Percentiles rank a stretch among this genome's conserved stretches.
Conservation (phyloP, 2,113 vertebrate genomes). For the Salminus brasiliensis region DNA sequence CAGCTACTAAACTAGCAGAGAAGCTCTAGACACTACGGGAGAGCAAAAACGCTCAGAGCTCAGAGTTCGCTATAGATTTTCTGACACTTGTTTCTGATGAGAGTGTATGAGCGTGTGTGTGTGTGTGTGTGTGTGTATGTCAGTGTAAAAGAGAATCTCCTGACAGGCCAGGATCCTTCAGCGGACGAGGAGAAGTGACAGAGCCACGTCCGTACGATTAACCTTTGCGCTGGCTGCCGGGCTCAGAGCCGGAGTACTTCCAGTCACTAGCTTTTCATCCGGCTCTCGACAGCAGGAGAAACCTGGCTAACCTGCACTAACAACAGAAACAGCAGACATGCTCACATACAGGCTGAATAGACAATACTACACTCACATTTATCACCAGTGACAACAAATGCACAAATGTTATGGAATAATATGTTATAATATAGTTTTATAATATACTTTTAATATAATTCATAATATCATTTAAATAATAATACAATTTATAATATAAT, state of each 20-base stretch:
- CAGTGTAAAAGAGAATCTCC: conserved; percentile 28
- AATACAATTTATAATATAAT: too few species aligned
- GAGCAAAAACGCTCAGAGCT: not conserved
- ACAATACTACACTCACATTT: too few species aligned
- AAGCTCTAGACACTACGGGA: not conserved
- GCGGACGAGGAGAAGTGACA: not conserved
- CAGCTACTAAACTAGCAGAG: not conserved
- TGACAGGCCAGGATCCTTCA: conserved; percentile 17
- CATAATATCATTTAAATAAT: too few species aligned
- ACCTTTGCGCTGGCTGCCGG: not conserved
- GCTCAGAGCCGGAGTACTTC: not conserved
- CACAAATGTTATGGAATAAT: too few species aligned
- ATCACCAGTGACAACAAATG: too few species aligned
- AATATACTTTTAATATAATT: too few species aligned
- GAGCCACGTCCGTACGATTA: conserved; percentile 2
- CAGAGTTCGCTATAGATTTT: conserved; percentile 19
- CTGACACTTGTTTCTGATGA: conserved; percentile 13
- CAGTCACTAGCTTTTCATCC: not conserved
- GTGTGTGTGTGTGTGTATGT: not conserved
- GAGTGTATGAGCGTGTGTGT: not conserved
- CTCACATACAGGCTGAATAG: not conserved
- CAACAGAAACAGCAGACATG: not conserved
- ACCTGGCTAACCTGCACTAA: not conserved
- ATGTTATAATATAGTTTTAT: too few species aligned
- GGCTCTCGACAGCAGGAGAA: not conserved